phyloP scores from a whole-genome alignment of 2,113 vertebrate genomes.

The Pseudorectes ferrugineus region DNA sequence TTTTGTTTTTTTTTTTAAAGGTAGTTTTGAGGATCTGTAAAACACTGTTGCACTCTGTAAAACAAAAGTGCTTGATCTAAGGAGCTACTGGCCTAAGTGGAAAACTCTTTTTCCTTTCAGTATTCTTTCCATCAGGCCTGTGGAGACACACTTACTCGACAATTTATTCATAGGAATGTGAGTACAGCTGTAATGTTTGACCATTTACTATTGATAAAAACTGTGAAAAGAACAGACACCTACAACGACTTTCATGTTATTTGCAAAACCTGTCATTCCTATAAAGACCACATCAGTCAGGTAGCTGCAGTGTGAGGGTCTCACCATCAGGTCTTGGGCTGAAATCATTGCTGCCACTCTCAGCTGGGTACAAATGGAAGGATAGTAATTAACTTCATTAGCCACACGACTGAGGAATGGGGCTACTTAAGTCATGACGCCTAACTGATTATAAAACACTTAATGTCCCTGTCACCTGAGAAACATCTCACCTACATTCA shows the following conservation, averaged over 20 bases:
- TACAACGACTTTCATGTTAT: background rate
- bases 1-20: background rate
- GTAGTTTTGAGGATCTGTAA: background rate
- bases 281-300: background rate
- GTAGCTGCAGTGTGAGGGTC: background rate
- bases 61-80: background rate
- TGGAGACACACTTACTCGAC: background rate
- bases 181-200: background rate
- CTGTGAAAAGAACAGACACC: background rate
- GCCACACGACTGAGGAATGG: background rate
- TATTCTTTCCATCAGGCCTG: background rate
- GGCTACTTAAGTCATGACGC: background rate
- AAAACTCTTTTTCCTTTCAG: background rate
- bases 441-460: background rate
- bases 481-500: background rate
- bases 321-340: background rate
- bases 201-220: background rate
- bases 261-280: background rate
- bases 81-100: background rate
- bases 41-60: background rate
- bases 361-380: background rate
- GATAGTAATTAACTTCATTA: background rate
- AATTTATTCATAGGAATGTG: background rate
- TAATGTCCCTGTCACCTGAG: background rate
- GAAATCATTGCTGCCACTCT: background rate